These are phyloP conservation scores for Drosophila nebulosa DNA, from an alignment of 1,140 invertebrate genomes.

Conservation along the genomic window DNA sequence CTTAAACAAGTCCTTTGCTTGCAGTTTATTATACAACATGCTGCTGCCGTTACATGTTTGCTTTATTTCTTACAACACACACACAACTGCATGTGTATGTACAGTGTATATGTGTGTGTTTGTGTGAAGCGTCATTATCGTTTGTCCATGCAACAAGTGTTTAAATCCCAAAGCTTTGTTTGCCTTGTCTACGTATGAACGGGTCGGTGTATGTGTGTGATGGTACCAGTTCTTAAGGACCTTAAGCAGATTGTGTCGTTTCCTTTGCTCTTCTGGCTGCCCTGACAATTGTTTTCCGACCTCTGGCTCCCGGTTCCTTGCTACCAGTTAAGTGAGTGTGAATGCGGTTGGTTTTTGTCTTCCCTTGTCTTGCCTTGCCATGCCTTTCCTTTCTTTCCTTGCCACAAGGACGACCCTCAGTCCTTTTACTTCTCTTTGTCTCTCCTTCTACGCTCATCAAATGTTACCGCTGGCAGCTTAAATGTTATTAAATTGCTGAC, in stretches of 20 bases:
- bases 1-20: conserved; percentile 33
- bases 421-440: not conserved
- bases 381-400: not conserved
- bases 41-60: conserved; percentile 40
- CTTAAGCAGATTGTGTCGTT: conserved; percentile 70
- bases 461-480: conserved; percentile 58
- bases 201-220: not conserved
- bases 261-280: conserved; percentile 24
- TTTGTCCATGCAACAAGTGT: conserved; percentile 73
- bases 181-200: conserved; percentile 21
- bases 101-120: conserved; percentile 4
- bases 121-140: conserved; percentile 57
- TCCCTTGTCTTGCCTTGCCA: not conserved
- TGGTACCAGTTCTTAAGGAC: conserved; percentile 43
- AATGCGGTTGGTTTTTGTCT: conserved; percentile 53
- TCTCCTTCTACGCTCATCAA: conserved; percentile 26
- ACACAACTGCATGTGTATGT: conserved; percentile 9
- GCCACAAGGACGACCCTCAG: conserved; percentile 26
- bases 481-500: conserved; percentile 75
- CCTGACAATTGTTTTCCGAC: conserved; percentile 63
- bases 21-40: conserved; percentile 54
- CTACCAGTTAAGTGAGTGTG: conserved; percentile 73
- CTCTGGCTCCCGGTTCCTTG: conserved; percentile 38
- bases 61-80: conserved; percentile 58
- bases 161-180: conserved; percentile 68